Conservation (phyloP, 1,140 invertebrate genomes). For the Calephelis virginiensis region DNA sequence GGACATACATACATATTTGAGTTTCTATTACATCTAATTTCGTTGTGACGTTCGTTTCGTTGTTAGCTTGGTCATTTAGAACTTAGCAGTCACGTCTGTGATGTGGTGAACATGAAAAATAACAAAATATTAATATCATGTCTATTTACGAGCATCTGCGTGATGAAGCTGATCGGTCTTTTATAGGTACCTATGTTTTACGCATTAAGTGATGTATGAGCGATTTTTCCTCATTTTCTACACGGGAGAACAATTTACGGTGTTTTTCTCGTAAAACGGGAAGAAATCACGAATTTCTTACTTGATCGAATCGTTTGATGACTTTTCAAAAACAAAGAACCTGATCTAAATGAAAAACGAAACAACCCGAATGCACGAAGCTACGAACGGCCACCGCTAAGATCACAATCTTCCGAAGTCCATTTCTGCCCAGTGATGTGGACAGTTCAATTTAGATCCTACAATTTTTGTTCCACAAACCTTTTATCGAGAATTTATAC, state of each 20-base stretch:
- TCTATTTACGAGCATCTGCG: no score
- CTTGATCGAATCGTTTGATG: constrained; percentile 66
- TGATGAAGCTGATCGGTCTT: no score
- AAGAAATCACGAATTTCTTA: constrained; percentile 68
- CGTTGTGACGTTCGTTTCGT: no score
- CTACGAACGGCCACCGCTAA: constrained; percentile 1
- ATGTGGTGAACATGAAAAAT: no score
- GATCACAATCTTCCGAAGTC: constrained; percentile 22
- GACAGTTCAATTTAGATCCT: constrained; percentile 30
- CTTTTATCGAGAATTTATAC: neutral
- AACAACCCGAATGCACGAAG: constrained; percentile 21
- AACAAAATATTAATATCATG: no score
- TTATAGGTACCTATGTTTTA: no score
- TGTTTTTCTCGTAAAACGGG: constrained; percentile 9
- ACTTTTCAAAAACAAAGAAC: constrained; percentile 56
- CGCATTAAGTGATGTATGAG: neutral
- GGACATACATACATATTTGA: no score
- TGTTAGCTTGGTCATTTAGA: no score
- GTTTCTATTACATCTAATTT: no score
- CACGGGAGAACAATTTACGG: constrained; percentile 3
- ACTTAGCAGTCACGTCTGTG: no score
- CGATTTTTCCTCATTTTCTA: constrained; percentile 11
- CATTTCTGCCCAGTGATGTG: constrained; percentile 30
- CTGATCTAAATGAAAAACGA: constrained; percentile 51
- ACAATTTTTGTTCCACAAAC: neutral